Evolutionary conservation across 2,888 invertebrate genomes (phyloP).

Genomic region (Hetaerina titia): DNA sequence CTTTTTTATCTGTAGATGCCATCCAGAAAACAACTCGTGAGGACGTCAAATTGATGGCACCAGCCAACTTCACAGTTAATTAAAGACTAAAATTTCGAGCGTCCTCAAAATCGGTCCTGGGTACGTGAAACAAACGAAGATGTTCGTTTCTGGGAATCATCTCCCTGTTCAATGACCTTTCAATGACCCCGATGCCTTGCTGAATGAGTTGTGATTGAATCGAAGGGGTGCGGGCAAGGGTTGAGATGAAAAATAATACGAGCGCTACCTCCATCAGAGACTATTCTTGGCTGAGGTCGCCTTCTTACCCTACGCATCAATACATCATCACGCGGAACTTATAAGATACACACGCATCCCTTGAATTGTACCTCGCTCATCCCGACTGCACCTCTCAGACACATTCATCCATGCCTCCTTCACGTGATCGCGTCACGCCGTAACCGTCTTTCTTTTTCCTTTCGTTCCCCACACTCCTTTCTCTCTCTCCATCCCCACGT

Average conservation of each 20-base stretch:
- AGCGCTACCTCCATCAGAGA: neutral
- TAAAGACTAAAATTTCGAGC: too few species aligned
- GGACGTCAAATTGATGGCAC: too few species aligned
- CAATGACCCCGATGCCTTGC: neutral
- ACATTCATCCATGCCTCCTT: neutral
- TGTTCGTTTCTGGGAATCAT: too few species aligned
- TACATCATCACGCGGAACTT: neutral
- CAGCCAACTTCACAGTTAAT: too few species aligned
- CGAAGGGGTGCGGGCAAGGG: too few species aligned
- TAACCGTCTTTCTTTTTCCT: neutral
- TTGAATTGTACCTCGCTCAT: neutral
- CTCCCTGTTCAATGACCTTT: neutral
- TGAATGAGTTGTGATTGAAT: neutral
- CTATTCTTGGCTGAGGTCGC: neutral
- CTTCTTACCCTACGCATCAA: neutral
- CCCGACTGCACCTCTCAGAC: neutral
- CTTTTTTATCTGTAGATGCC: too few species aligned
- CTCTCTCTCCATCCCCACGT: neutral
- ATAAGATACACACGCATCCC: neutral
- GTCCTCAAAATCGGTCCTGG: too few species aligned
- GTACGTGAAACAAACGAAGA: too few species aligned
- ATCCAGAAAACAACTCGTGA: too few species aligned
- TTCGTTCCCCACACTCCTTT: neutral
- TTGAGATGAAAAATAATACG: neutral
- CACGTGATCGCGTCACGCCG: slow-evolving; percentile 5